Evolutionary conservation across 2,888 invertebrate species (phyloP).

Genomic region (Leptura quadrifasciata): DNA sequence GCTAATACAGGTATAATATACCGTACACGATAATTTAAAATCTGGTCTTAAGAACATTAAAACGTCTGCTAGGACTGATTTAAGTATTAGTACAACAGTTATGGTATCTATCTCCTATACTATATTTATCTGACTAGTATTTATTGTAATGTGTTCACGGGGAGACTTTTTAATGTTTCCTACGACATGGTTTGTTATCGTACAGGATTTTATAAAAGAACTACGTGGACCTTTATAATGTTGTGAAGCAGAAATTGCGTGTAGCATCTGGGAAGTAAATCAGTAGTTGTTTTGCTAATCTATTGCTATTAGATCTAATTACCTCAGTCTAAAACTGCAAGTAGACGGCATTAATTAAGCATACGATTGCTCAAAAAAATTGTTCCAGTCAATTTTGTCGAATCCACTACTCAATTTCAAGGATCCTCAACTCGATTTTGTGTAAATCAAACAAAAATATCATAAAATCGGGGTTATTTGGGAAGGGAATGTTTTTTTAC

Average conservation of each 20-base stretch:
- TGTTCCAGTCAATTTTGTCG: no score
- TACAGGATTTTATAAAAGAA: not conserved
- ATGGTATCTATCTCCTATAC: slow-evolving; percentile 25
- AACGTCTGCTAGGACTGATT: slow-evolving; percentile 35
- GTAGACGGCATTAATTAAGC: no score
- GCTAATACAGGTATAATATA: slow-evolving; percentile 35
- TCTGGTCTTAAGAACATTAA: slow-evolving; percentile 35
- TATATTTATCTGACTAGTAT: slow-evolving; percentile 26
- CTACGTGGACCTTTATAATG: not conserved
- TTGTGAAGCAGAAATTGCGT: not conserved
- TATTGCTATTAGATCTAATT: not conserved
- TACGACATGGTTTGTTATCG: not conserved
- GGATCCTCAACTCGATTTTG: no score
- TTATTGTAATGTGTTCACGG: slow-evolving; percentile 13
- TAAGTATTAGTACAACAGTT: slow-evolving; percentile 35
- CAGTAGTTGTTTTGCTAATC: not conserved
- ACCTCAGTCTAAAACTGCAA: no score
- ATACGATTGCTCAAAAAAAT: no score
- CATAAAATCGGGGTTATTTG: no score
- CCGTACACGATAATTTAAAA: slow-evolving; percentile 36
- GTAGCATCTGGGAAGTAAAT: not conserved
- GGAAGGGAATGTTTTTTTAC: no score
- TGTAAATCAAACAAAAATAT: no score
- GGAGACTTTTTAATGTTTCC: slow-evolving; percentile 21
- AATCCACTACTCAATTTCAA: no score